Percentiles rank a stretch among this genome's conserved stretches.
Conservation (phyloP, 2,888 invertebrate genomes). For the Athetis lepigone region DNA sequence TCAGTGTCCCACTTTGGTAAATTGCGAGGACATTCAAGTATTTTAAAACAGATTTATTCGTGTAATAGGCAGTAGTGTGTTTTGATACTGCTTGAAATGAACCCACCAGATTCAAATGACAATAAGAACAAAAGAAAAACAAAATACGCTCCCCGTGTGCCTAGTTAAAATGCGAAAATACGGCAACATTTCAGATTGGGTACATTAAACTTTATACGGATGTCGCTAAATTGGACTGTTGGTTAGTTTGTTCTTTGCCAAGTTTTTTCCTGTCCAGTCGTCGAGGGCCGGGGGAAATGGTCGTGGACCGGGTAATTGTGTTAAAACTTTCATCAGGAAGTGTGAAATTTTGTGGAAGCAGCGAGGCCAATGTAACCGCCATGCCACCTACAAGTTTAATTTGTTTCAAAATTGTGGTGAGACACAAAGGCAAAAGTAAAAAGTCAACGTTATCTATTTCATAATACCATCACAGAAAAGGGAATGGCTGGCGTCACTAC, state of each 20-base stretch:
- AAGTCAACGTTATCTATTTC: conserved; percentile 66
- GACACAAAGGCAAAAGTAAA: conserved; percentile 61
- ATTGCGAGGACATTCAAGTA: conserved; percentile 18
- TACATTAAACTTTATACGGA: conserved; percentile 89
- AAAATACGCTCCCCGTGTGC: conserved; percentile 63
- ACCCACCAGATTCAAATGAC: conserved; percentile 43
- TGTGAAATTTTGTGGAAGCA: conserved; percentile 86
- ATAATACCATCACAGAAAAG: conserved; percentile 44
- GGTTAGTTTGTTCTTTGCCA: conserved; percentile 89
- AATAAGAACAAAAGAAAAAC: conserved; percentile 46
- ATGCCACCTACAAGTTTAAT: conserved; percentile 83
- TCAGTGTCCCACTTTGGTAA: conserved; percentile 32
- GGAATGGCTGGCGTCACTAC: conserved; percentile 24
- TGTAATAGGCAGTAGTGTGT: conserved; percentile 2
- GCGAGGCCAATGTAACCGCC: conserved; percentile 77
- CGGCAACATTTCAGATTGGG: conserved; percentile 86
- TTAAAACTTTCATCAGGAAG: conserved; percentile 90
- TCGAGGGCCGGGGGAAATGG: conserved; percentile 83
- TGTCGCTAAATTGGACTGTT: conserved; percentile 88
- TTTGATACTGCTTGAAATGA: conserved; percentile 31
- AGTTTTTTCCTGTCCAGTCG: conserved; percentile 87
- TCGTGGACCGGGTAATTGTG: conserved; percentile 88
- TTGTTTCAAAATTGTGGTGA: conserved; percentile 79
- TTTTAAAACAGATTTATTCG: conserved; percentile 14
- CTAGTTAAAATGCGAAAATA: conserved; percentile 83